Conservation (phyloP, 2,797 vertebrate genomes). For the Pempheris klunzingeri region DNA sequence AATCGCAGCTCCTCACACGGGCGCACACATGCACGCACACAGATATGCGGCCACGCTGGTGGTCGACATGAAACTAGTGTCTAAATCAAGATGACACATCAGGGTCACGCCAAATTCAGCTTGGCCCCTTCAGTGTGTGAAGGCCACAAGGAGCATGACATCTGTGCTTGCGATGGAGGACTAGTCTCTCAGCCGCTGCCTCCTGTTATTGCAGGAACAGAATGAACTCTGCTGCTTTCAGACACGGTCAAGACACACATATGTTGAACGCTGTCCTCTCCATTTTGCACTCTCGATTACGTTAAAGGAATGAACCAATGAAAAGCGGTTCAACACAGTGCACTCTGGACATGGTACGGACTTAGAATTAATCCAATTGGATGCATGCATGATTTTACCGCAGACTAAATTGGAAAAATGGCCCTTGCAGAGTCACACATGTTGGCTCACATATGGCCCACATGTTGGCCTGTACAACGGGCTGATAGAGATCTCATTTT, state of each 20-base stretch:
- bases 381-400: slow-evolving; percentile 57
- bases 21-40: slow-evolving; percentile 21
- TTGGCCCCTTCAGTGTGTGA: slow-evolving; percentile 72
- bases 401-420: slow-evolving; percentile 47
- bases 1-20: slow-evolving; percentile 25
- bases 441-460: slow-evolving; percentile 42
- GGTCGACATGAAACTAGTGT: slow-evolving; percentile 54
- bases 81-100: slow-evolving; percentile 83
- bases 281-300: slow-evolving; percentile 47
- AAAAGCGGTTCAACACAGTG: slow-evolving; percentile 29
- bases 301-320: slow-evolving; percentile 55
- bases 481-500: slow-evolving; percentile 66
- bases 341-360: slow-evolving; percentile 21
- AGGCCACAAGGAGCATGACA: slow-evolving; percentile 80
- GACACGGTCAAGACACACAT: slow-evolving; percentile 64
- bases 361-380: slow-evolving; percentile 56
- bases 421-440: slow-evolving; percentile 44
- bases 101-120: slow-evolving; percentile 79
- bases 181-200: slow-evolving; percentile 62
- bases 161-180: slow-evolving; percentile 65
- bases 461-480: slow-evolving; percentile 40
- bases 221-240: slow-evolving; percentile 57
- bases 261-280: slow-evolving; percentile 55
- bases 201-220: slow-evolving; percentile 61
- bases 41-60: slow-evolving; percentile 63